Evolutionary conservation across 2,888 invertebrate genomes (phyloP), one percentile per base, ranked within the genome.

Genomic region (Branchinecta sandiegonensis): DNA sequence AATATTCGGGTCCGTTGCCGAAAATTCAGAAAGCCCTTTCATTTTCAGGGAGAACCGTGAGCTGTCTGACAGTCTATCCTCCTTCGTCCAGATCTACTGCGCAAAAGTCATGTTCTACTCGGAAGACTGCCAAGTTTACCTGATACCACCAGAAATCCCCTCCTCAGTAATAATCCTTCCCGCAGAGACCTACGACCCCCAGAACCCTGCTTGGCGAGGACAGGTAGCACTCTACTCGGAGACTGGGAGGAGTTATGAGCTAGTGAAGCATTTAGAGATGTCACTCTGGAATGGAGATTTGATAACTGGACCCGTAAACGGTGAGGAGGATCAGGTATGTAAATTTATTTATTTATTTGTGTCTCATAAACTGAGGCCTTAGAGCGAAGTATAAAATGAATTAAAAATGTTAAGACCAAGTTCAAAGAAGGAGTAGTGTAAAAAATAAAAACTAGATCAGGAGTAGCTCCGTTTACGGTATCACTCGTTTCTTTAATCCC

Each of bases 201-300:
- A 56, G 17, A 56, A 17, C 9, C 56, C 56, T 56, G 56, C 56
- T 56, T 56, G 56, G 56, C 8, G 56, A 56, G 56, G 56, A 14
- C 56, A 56, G 17, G 56, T 56, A 56, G 56, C 56, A 1, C n/a
- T 56, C 17, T 56, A 14, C 17, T n/a, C 56, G 8, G 14, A 56
- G 9, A 56, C n/a, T 10, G 17, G 14, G 8, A n/a, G 17, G 17
- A 56, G 9, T 10, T 56, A 56, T 17, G 56, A 56, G 17, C 17
- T 56, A 14, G 56, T 56, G 56, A 56, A 56, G 56, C 17, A 56
- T 56, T 56, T 56, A 56, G 56, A 56, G 56, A 56, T 56, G 56
- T 56, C 17, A 8, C 56, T 17, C 1, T 56, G 56, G 56, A n/a
- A n/a, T 56, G 56, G 17, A 14, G 56, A 56, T 17, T 37, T 37